A percentile compares a stretch with the other conserved stretches of the same genome.
phyloP scores from a whole-genome alignment of 2,888 invertebrate species.

The Idaea straminata region DNA sequence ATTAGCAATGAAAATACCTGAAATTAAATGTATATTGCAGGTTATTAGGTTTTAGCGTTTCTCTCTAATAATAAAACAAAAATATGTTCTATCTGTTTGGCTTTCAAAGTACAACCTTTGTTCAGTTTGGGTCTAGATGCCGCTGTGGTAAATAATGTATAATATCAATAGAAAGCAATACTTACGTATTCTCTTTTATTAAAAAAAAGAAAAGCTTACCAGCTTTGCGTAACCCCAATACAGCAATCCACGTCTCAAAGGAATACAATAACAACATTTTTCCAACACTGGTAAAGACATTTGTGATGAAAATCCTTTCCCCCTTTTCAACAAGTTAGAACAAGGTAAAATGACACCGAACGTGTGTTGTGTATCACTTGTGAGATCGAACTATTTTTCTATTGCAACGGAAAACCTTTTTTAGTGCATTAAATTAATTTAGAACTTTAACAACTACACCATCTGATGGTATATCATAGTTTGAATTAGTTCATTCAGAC shows the following conservation, averaged over 20 bases:
- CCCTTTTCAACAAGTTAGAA: not conserved
- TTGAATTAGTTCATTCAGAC: not conserved
- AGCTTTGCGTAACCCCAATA: slow-evolving; percentile 21
- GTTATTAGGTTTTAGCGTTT: too few relatives aligned
- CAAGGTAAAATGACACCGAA: not conserved
- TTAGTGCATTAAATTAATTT: not conserved
- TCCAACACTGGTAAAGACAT: slow-evolving; percentile 10
- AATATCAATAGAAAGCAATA: too few relatives aligned
- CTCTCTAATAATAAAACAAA: slow-evolving; percentile 1
- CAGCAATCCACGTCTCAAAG: slow-evolving; percentile 21
- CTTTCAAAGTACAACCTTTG: too few relatives aligned
- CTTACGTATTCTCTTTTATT: too few relatives aligned
- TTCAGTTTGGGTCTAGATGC: too few relatives aligned
- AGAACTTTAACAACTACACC: not conserved
- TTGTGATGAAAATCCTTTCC: not conserved
- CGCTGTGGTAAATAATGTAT: too few relatives aligned
- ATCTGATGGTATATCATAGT: too few relatives aligned
- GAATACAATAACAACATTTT: slow-evolving; percentile 24
- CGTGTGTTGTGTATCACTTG: slow-evolving; percentile 9
- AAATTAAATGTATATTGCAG: not conserved
- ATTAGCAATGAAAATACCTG: slow-evolving; percentile 15
- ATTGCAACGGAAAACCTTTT: not conserved
- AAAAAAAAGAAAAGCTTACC: slow-evolving; percentile 18
- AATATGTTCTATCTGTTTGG: not conserved
- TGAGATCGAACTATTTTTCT: slow-evolving; percentile 6